A percentile compares a stretch with the other conserved stretches of the same genome.
Evolutionary conservation across 2,888 invertebrate genomes (phyloP).

Genomic region (Seira sanloemensis): DNA sequence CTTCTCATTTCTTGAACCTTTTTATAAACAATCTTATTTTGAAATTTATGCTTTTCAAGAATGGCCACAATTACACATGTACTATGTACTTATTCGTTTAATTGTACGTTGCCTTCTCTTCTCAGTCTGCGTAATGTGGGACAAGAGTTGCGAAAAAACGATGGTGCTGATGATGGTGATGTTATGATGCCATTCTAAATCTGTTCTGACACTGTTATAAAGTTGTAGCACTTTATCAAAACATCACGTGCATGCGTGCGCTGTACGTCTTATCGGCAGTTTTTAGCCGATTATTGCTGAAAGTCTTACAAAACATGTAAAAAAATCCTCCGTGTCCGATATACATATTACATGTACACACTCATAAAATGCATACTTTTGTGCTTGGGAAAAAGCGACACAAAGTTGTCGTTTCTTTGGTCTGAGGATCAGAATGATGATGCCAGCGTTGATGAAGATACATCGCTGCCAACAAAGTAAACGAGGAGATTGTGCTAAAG

Average conservation of each 20-base stretch:
- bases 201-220: background rate
- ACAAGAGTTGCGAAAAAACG: background rate
- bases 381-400: background rate
- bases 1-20: background rate
- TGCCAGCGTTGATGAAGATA: background rate
- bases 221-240: background rate
- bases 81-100: background rate
- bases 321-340: no score
- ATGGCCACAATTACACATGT: no score
- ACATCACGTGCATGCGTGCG: constrained; percentile 1
- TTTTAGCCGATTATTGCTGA: background rate
- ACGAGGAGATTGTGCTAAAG: constrained; percentile 11
- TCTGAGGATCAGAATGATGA: constrained; percentile 10
- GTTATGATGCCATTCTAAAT: constrained; percentile 7
- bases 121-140: background rate
- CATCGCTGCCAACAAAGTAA: constrained; percentile 42
- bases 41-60: background rate
- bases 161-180: background rate
- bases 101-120: no score
- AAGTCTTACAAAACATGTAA: no score
- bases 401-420: background rate
- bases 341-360: no score
- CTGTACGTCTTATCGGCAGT: background rate
- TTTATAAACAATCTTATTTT: background rate
- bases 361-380: background rate